Percentiles rank a stretch among this genome's conserved stretches.
These are phyloP conservation scores for Xenops minutus DNA, from an alignment of 2,797 vertebrate species.

Conservation along the genomic window DNA sequence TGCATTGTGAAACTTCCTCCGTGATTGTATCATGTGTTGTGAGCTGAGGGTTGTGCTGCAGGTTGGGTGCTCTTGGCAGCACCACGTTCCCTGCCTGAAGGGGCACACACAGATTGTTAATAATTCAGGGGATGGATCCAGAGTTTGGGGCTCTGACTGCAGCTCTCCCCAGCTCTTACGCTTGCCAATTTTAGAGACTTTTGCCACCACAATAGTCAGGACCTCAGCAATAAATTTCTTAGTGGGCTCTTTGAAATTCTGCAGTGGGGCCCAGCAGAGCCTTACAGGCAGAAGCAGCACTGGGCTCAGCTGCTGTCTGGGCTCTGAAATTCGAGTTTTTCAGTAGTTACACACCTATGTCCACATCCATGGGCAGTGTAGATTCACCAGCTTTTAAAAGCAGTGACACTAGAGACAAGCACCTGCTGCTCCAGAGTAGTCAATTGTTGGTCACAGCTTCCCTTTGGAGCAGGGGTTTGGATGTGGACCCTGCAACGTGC, in stretches of 20 bases:
- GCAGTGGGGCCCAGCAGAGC: background rate
- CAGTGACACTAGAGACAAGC: background rate
- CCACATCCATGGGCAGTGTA: rapidly evolving
- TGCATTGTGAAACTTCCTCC: background rate
- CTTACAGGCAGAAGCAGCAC: background rate
- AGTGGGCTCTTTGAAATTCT: background rate
- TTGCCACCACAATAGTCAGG: background rate
- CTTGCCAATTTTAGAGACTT: background rate
- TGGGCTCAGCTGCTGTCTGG: background rate
- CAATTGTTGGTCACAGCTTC: background rate
- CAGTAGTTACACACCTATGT: rapidly evolving
- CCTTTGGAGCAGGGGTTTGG: background rate
- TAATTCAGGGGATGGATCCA: background rate
- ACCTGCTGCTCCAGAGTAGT: background rate
- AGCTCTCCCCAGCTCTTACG: background rate
- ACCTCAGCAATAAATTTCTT: background rate
- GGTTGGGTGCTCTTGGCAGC: background rate
- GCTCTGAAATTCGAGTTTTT: background rate
- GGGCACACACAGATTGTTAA: background rate
- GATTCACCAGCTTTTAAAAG: background rate
- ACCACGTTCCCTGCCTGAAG: rapidly evolving
- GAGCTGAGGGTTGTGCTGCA: background rate
- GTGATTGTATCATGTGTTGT: rapidly evolving
- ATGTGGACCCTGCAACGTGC: background rate
- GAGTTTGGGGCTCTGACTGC: background rate